Evolutionary conservation across 2,888 invertebrate species (phyloP).

Genomic region (Acronicta aceris): DNA sequence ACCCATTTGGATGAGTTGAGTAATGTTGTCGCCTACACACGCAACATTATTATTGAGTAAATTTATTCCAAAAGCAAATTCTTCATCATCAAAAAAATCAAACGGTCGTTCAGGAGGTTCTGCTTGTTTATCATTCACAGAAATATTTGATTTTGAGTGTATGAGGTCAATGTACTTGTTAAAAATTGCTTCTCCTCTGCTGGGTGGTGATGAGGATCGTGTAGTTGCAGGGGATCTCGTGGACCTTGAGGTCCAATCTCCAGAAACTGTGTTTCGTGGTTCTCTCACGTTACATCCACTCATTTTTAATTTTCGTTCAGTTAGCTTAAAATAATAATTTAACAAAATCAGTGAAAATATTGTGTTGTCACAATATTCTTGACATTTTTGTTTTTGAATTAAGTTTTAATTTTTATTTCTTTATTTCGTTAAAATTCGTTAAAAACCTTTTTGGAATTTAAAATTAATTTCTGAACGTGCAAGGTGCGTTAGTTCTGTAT

Average conservation of each 20-base stretch:
- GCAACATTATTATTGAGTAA: conserved; percentile 84
- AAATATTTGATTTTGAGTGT: conserved; percentile 74
- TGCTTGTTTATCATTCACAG: conserved; percentile 65
- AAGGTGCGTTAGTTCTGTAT: too few relatives aligned
- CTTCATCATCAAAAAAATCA: conserved; percentile 84
- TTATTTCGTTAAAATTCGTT: neutral
- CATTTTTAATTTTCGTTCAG: conserved; percentile 63
- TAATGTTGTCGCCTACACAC: conserved; percentile 82
- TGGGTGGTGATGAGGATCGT: conserved; percentile 66
- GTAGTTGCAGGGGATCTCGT: conserved; percentile 62
- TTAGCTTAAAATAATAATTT: conserved; percentile 29
- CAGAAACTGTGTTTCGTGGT: conserved; percentile 32
- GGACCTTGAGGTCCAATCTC: conserved; percentile 36
- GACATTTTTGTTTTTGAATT: conserved; percentile 25
- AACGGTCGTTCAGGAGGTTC: conserved; percentile 78
- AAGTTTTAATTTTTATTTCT: neutral
- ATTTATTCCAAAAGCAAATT: conserved; percentile 83
- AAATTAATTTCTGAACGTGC: conserved; percentile 5
- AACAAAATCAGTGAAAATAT: conserved; percentile 18
- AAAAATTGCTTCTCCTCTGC: conserved; percentile 71
- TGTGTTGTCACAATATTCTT: conserved; percentile 31
- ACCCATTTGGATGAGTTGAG: conserved; percentile 84
- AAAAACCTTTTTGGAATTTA: neutral
- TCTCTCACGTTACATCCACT: conserved; percentile 59
- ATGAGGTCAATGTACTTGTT: conserved; percentile 78